Percentiles rank a stretch among this genome's conserved stretches.
Conservation (phyloP, 2,888 invertebrate genomes). For the Ormyrus rosae region DNA sequence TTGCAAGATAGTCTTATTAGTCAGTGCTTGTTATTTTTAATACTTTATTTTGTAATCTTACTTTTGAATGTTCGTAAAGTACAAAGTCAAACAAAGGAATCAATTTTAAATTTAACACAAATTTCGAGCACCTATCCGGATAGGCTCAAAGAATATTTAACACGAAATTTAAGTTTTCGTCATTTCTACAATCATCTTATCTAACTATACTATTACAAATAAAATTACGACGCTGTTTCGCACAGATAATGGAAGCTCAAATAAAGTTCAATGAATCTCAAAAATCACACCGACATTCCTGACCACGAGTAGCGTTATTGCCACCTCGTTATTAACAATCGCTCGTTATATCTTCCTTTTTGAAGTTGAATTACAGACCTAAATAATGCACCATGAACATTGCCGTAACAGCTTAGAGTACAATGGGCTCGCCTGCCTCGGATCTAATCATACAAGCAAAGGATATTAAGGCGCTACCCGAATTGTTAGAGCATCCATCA, state of each 20-base stretch:
- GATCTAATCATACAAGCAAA: not conserved
- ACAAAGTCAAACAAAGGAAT: too few relatives aligned
- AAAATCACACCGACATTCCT: not conserved
- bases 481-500: slow-evolving; percentile 79
- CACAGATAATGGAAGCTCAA: not conserved
- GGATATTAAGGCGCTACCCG: slow-evolving; percentile 72
- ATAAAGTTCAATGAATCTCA: slow-evolving; percentile 10
- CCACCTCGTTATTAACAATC: too few relatives aligned
- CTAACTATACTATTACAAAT: not conserved
- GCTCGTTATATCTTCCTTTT: slow-evolving; percentile 63
- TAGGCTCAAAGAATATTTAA: too few relatives aligned
- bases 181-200: not conserved
- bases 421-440: slow-evolving; percentile 81
- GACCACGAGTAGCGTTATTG: too few relatives aligned
- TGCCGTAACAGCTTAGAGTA: slow-evolving; percentile 84
- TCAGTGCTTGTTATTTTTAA: too few relatives aligned
- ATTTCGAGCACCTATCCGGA: too few relatives aligned
- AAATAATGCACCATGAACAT: slow-evolving; percentile 82
- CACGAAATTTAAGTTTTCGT: too few relatives aligned
- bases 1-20: slow-evolving; percentile 83
- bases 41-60: too few relatives aligned
- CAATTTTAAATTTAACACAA: too few relatives aligned
- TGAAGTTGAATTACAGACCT: slow-evolving; percentile 86
- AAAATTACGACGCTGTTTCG: not conserved
- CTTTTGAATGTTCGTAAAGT: too few relatives aligned